A percentile compares a stretch with the other conserved stretches of the same genome.
Conservation (phyloP, 2,113 vertebrate species). For the Silurus glanis region DNA sequence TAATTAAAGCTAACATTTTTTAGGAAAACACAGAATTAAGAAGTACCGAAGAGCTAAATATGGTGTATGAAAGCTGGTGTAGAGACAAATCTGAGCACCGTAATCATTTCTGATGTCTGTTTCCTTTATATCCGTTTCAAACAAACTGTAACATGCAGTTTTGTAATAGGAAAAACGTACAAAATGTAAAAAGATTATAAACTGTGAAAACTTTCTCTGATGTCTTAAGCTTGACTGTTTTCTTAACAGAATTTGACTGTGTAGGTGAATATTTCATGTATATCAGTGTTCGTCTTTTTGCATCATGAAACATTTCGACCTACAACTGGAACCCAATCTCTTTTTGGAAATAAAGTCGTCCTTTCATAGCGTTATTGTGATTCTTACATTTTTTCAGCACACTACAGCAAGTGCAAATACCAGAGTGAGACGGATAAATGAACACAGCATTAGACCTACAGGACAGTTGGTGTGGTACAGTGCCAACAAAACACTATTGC, state of each 20-base stretch:
- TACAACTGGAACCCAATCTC: not conserved
- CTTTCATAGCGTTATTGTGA: not conserved
- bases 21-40: not conserved
- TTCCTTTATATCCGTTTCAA: not conserved
- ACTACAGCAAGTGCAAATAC: too few relatives aligned
- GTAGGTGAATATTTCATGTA: not conserved
- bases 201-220: not conserved
- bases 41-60: not conserved
- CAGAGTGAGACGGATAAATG: too few relatives aligned
- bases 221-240: not conserved
- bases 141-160: not conserved
- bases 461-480: too few relatives aligned
- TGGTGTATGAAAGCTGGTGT: not conserved
- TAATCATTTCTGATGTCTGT: too few relatives aligned
- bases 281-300: not conserved
- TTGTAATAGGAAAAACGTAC: not conserved
- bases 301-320: not conserved
- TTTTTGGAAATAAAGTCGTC: not conserved
- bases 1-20: not conserved
- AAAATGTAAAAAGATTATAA: not conserved
- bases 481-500: too few relatives aligned
- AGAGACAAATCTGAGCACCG: not conserved
- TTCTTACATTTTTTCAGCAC: too few relatives aligned
- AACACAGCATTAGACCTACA: too few relatives aligned
- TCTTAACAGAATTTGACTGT: not conserved